A percentile compares a stretch with the other conserved stretches of the same genome.
Conservation (phyloP, 2,113 vertebrate genomes). For the Rhodinocichla rosea region DNA sequence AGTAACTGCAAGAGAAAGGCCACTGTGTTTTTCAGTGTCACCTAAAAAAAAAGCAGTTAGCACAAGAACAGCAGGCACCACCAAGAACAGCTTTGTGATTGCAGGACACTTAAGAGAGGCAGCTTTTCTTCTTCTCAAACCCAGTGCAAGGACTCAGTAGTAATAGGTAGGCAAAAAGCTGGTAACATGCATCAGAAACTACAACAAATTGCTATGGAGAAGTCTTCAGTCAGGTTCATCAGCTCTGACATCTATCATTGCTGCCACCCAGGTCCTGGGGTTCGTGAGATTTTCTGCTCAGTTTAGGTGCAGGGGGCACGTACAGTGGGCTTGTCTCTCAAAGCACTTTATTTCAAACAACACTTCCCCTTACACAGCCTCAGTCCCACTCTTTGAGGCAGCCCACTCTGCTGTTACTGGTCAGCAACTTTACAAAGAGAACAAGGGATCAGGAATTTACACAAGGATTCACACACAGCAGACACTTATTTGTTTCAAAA, state of each 20-base stretch:
- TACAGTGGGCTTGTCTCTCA: background rate
- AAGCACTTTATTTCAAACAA: background rate
- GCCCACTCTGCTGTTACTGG: background rate
- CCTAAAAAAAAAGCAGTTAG: background rate
- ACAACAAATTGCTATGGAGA: background rate
- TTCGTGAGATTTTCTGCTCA: background rate
- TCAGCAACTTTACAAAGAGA: background rate
- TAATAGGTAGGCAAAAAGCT: background rate
- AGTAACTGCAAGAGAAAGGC: background rate
- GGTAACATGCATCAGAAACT: background rate
- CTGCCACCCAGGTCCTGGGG: background rate
- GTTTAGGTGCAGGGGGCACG: background rate
- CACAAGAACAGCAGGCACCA: background rate
- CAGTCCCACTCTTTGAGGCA: background rate
- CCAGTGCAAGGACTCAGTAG: background rate
- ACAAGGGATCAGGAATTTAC: background rate
- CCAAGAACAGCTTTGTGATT: background rate
- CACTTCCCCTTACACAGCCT: background rate
- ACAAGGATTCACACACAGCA: background rate
- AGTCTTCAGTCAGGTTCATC: background rate
- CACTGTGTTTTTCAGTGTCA: background rate
- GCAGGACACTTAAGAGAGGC: background rate
- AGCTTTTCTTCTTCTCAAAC: background rate
- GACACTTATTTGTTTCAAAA: background rate
- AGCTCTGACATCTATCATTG: fast-evolving